phyloP scores from a whole-genome alignment of 2,888 invertebrate species.

The Chamaedrilus cognettii region DNA sequence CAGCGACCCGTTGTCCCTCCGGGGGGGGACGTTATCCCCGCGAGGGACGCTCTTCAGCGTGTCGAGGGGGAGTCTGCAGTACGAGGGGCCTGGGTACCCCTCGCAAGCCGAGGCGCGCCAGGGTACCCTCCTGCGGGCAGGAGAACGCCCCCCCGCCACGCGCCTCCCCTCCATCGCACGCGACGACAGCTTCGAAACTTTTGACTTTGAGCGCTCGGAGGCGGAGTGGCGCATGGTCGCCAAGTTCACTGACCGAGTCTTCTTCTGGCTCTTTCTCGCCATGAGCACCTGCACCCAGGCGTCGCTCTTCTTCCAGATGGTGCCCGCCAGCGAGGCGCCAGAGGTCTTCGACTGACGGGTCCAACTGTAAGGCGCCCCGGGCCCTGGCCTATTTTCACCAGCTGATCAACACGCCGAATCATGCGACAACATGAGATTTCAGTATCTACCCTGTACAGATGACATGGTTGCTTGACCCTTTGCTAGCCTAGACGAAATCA shows the following conservation, averaged over 20 bases:
- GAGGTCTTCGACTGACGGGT: background rate
- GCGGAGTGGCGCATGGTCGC: constrained; percentile 41
- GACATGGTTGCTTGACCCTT: background rate
- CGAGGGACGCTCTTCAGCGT: background rate
- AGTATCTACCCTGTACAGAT: background rate
- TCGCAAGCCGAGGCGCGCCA: background rate
- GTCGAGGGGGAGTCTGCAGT: background rate
- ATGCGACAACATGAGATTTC: no score
- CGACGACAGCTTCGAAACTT: constrained; percentile 18
- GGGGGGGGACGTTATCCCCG: background rate
- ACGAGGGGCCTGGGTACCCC: background rate
- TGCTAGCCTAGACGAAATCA: no score
- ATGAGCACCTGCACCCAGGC: constrained; percentile 36
- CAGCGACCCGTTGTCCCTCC: background rate
- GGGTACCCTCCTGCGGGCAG: background rate
- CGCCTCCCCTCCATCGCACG: constrained; percentile 6
- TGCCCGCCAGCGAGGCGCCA: background rate
- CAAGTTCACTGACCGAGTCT: constrained; percentile 39
- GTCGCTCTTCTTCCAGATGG: constrained; percentile 36
- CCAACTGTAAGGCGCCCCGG: no score
- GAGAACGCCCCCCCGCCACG: background rate
- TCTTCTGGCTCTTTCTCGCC: constrained; percentile 44
- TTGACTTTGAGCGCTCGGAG: constrained; percentile 28
- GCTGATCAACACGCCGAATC: no score
- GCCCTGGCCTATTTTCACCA: no score